Conservation (phyloP, 2,797 vertebrate species). For the Pangasius larnaudii region DNA sequence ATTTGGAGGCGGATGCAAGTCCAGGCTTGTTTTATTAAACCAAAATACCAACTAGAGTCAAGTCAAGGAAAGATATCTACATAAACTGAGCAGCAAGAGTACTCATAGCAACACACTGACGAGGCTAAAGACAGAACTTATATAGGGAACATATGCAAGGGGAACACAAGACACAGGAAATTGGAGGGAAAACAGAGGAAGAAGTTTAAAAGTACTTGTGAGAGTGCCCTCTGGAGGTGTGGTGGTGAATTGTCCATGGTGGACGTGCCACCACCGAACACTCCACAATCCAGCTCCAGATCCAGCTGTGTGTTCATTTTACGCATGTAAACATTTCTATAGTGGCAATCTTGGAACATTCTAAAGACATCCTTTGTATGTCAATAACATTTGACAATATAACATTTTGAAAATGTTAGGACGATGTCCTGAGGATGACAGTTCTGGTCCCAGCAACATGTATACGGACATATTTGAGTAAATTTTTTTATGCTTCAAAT, state of each 20-base stretch:
- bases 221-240: not conserved
- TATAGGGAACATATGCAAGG: not conserved
- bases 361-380: not conserved
- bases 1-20: not conserved
- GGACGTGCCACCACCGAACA: not conserved
- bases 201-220: not conserved
- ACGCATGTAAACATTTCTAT: not conserved
- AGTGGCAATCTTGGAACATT: not conserved
- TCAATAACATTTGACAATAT: not conserved
- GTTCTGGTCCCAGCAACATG: not conserved
- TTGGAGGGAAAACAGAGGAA: not conserved
- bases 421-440: not conserved
- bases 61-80: not conserved
- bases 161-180: not conserved
- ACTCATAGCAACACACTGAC: not conserved
- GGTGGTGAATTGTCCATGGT: not conserved
- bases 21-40: not conserved
- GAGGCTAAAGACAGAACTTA: not conserved
- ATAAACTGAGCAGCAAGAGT: not conserved
- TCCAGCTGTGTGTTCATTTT: not conserved
- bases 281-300: not conserved
- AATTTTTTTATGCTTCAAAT: not conserved
- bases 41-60: not conserved
- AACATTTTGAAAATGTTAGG: not conserved
- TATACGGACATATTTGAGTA: not conserved